phyloP scores from a whole-genome alignment of 2,797 vertebrate species.

The Pipistrellus pygmaeus region DNA sequence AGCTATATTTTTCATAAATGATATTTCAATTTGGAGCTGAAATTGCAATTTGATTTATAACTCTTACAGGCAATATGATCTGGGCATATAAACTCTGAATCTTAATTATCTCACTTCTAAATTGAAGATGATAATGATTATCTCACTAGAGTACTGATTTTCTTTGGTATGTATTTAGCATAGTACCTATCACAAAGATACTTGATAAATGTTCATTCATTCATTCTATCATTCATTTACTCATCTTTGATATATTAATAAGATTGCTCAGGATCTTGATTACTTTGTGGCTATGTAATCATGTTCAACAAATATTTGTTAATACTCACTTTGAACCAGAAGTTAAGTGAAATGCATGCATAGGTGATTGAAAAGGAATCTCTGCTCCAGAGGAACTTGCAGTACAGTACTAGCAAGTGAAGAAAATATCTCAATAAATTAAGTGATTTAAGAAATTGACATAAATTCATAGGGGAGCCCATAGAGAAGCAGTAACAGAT shows the following conservation, averaged over 20 bases:
- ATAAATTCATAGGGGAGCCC: accelerated
- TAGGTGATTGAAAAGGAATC: neutral
- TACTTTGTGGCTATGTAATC: slow-evolving; percentile 45
- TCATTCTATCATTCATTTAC: slow-evolving; percentile 22
- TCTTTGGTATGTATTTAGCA: slow-evolving; percentile 15
- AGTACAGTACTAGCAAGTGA: neutral
- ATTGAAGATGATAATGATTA: slow-evolving; percentile 18
- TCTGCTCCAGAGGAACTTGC: slow-evolving; percentile 18
- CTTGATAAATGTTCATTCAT: slow-evolving; percentile 37
- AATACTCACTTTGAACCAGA: slow-evolving; percentile 9
- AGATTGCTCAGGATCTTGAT: neutral
- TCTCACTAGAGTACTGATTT: neutral
- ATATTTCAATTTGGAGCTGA: slow-evolving; percentile 27
- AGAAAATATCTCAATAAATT: neutral
- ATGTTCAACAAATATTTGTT: slow-evolving; percentile 2
- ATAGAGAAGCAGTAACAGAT: neutral
- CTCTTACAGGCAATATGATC: slow-evolving; percentile 22
- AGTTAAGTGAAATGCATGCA: slow-evolving; percentile 1
- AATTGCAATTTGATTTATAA: slow-evolving; percentile 40
- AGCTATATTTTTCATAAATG: slow-evolving; percentile 30
- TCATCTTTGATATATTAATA: slow-evolving; percentile 38
- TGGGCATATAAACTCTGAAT: slow-evolving; percentile 23
- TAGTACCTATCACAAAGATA: slow-evolving; percentile 16
- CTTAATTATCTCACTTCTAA: slow-evolving; percentile 21
- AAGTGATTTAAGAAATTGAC: neutral